Evolutionary conservation across 2,797 vertebrate genomes (phyloP).

Genomic region (Synanceia verrucosa): DNA sequence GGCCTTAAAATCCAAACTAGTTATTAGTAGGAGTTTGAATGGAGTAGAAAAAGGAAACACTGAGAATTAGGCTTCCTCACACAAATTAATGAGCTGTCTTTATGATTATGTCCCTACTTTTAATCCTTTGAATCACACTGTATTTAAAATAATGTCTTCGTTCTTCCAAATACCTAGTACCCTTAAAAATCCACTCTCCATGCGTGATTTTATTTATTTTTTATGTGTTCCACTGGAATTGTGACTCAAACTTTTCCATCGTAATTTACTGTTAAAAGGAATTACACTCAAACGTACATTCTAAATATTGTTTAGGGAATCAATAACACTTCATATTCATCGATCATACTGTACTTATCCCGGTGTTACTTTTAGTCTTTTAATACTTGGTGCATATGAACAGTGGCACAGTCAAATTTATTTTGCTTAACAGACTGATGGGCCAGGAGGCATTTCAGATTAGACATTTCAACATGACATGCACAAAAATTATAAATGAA

Average conservation of each 20-base stretch:
- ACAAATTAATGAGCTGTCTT: background rate
- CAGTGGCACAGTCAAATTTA: background rate
- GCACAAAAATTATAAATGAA: background rate
- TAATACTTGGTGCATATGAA: background rate
- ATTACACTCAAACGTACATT: background rate
- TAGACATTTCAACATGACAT: background rate
- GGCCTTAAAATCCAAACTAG: conserved; percentile 30
- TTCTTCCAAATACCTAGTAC: background rate
- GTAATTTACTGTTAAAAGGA: conserved; percentile 2
- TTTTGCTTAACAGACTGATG: background rate
- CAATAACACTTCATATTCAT: background rate
- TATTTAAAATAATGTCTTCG: background rate
- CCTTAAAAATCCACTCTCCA: background rate
- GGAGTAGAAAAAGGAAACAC: background rate
- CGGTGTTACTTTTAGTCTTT: conserved; percentile 4
- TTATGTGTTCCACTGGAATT: background rate
- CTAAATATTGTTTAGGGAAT: background rate
- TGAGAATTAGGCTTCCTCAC: background rate
- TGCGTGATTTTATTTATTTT: background rate
- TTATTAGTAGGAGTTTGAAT: conserved; percentile 5
- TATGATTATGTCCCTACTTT: background rate
- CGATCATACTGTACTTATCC: background rate
- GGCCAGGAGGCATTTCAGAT: conserved; percentile 2
- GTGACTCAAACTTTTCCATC: background rate
- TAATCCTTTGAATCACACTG: background rate